Base-by-base conservation (phyloP, 2,888 invertebrate species). In the Erannis defoliaria region DNA sequence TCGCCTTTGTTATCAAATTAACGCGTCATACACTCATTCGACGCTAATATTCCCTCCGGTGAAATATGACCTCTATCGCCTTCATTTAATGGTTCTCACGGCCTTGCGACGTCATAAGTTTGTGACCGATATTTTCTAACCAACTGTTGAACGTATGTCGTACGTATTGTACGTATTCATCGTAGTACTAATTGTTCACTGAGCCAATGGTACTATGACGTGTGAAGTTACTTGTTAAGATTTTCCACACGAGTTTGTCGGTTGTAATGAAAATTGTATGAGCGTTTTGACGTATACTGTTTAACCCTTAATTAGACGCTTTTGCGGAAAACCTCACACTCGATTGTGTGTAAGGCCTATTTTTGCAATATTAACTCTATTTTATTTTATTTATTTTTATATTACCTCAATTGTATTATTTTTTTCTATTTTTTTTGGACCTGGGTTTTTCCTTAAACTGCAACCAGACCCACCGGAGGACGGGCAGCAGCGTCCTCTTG, bases 1-100 rank as follows among this genome's bases (percentile, higher is more conserved):
- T 64, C 60, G 57, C 71, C 85, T 78, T 87, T 89, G 89, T 90
- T 88, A 74, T 73, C 67, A 74, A 86, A 86, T 89, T 89, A 89
- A 70, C 88, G 81, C 80, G 67, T 80, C 70, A 70, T 66, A 67
- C 67, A 66, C 65, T 58, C 56, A 57, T 60, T 37, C 40, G 63
- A 53, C 35, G 42, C 31, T 37, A 35, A 64, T 48, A 49, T 42
- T 50, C 53, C 51, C 60, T 62, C 51, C 42, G 19, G 55, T 58
- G 21, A 56, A 56, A 56, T 40, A 49, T 45, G 23, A 53, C 18
- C 55, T 55, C 9, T 66, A 61, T 49, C 18, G 21, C 55, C 16
- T 21, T 0, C 8, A 1, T 5, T 0, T 64, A 66, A 61, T 56
- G 54, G 64, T 81, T 84, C 85, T 72, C 82, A 82, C 80, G 80